Percentiles rank a stretch among this genome's conserved stretches.
phyloP scores from a whole-genome alignment of 1,140 invertebrate species.

The Apis laboriosa region DNA sequence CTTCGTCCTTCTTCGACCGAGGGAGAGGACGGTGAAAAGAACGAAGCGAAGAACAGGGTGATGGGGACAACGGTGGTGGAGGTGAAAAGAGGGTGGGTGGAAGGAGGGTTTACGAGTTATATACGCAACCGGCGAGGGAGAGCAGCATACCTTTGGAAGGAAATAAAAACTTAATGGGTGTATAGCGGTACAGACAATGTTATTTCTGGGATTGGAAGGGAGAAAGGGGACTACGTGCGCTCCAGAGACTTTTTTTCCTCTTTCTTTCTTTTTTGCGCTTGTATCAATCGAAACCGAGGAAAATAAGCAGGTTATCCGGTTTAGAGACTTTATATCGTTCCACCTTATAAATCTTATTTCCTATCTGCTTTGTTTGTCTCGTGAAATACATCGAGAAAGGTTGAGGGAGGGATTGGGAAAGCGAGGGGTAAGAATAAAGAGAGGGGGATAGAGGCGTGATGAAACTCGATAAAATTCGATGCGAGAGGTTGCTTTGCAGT shows the following conservation, averaged over 20 bases:
- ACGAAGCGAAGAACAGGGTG: background rate
- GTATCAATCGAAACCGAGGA: background rate
- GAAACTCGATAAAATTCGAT: background rate
- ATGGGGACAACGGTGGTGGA: too few relatives aligned
- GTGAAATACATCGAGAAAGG: background rate
- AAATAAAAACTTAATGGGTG: constrained; percentile 33
- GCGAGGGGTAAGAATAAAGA: too few relatives aligned
- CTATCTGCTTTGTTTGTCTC: background rate
- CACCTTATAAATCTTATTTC: constrained; percentile 26
- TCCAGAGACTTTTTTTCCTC: background rate
- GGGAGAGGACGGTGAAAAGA: background rate
- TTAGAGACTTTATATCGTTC: constrained; percentile 8
- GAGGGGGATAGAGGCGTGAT: background rate
- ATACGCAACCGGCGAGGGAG: background rate
- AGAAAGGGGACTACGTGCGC: background rate
- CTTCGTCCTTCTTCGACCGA: constrained; percentile 59
- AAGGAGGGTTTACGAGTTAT: too few relatives aligned
- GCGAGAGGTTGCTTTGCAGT: background rate
- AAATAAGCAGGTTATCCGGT: constrained; percentile 19
- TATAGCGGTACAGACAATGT: background rate
- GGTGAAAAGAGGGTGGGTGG: background rate
- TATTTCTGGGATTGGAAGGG: background rate
- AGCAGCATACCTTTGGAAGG: background rate
- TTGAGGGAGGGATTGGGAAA: background rate
- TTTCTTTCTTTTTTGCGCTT: background rate